A percentile compares a stretch with the other conserved stretches of the same genome.
phyloP scores from a whole-genome alignment of 2,888 invertebrate species.

The Cantharis rustica region DNA sequence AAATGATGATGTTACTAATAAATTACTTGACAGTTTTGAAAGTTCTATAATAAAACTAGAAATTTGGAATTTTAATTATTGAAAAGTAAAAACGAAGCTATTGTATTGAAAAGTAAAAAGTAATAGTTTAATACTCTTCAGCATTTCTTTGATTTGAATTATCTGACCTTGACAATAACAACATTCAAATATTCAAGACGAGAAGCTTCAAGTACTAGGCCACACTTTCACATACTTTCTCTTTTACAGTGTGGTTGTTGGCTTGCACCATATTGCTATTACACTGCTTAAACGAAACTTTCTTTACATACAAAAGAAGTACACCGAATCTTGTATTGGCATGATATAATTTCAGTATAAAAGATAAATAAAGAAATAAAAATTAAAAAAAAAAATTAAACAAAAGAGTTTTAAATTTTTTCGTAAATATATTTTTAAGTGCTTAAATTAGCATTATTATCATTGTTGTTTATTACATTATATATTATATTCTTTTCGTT shows the following conservation, averaged over 20 bases:
- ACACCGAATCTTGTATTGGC: background rate
- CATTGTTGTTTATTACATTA: too few species aligned
- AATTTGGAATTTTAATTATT: background rate
- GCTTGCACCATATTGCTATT: slow-evolving; percentile 19
- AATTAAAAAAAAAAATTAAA: background rate
- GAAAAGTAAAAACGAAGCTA: slow-evolving; percentile 8
- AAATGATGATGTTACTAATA: background rate
- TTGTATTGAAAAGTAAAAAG: slow-evolving; percentile 24
- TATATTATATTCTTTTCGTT: too few species aligned
- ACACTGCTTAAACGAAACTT: slow-evolving; percentile 19
- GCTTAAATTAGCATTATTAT: too few species aligned
- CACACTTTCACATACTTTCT: slow-evolving; percentile 56
- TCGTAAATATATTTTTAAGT: too few species aligned
- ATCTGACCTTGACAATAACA: slow-evolving; percentile 51
- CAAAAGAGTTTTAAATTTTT: too few species aligned
- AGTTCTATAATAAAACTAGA: background rate
- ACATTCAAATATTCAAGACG: slow-evolving; percentile 48
- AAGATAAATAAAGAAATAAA: background rate
- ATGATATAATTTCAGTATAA: background rate
- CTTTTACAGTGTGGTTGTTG: slow-evolving; percentile 36
- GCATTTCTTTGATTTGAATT: slow-evolving; percentile 37
- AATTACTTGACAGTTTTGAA: background rate
- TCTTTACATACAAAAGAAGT: slow-evolving; percentile 27
- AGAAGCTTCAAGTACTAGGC: slow-evolving; percentile 54
- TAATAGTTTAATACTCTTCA: slow-evolving; percentile 9